These are phyloP conservation scores for Myoxocephalus aenaeus DNA, from an alignment of 2,797 vertebrate genomes.

Conservation along the genomic window DNA sequence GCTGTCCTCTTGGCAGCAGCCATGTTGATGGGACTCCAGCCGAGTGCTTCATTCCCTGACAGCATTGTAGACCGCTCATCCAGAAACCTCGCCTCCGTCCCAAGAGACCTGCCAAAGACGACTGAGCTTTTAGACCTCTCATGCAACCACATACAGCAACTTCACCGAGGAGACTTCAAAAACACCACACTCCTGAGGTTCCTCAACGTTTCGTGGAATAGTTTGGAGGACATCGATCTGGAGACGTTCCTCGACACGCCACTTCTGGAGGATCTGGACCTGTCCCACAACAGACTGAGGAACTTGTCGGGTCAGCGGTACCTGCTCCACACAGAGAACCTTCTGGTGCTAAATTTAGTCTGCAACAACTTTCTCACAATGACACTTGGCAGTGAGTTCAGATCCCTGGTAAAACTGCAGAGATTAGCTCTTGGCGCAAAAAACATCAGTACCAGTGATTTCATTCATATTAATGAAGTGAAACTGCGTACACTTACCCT, in stretches of 20 bases:
- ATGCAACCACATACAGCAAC: slow-evolving; percentile 80
- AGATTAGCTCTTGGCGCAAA: slow-evolving; percentile 81
- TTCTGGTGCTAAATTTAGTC: slow-evolving; percentile 85
- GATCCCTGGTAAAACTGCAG: slow-evolving; percentile 75
- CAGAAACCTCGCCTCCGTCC: slow-evolving; percentile 80
- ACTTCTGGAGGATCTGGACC: slow-evolving; percentile 83
- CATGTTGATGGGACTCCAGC: slow-evolving; percentile 47
- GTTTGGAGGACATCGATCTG: slow-evolving; percentile 75
- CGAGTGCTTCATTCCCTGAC: slow-evolving; percentile 6
- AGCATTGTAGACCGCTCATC: slow-evolving; percentile 68
- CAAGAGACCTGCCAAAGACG: slow-evolving; percentile 67
- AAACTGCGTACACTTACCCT: slow-evolving; percentile 75
- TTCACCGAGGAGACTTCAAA: slow-evolving; percentile 82
- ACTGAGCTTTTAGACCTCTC: slow-evolving; percentile 85
- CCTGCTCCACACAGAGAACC: slow-evolving; percentile 67
- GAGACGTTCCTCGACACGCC: slow-evolving; percentile 80
- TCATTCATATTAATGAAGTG: slow-evolving; percentile 76
- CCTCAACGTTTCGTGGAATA: slow-evolving; percentile 87
- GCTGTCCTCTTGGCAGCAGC: slow-evolving; percentile 44
- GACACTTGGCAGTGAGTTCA: slow-evolving; percentile 79
- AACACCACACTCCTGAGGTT: slow-evolving; percentile 70
- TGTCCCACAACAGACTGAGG: slow-evolving; percentile 86
- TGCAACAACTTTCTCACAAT: slow-evolving; percentile 81
- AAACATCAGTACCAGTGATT: slow-evolving; percentile 76
- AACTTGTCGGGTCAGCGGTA: slow-evolving; percentile 76